These are phyloP conservation scores for Chrysina gloriosa DNA, from an alignment of 2,888 invertebrate genomes.

Conservation along the genomic window DNA sequence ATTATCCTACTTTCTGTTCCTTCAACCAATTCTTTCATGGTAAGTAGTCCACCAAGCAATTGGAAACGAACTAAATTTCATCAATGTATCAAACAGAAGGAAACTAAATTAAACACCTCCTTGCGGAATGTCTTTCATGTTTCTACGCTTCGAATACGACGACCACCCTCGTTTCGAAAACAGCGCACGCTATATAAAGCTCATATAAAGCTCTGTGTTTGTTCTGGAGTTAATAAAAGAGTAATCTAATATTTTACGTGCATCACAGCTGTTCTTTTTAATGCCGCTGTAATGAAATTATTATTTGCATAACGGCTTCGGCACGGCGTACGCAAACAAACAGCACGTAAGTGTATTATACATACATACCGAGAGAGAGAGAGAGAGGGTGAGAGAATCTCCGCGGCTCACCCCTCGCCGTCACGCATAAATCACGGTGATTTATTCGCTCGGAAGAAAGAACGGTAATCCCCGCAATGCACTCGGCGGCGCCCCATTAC, in stretches of 20 bases:
- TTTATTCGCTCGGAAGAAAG: conserved; percentile 52
- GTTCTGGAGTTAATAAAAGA: conserved; percentile 49
- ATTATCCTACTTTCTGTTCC: too few relatives aligned
- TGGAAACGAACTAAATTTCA: too few relatives aligned
- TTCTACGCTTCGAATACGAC: neutral
- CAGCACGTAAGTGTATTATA: too few relatives aligned
- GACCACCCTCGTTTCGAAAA: neutral
- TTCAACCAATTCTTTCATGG: too few relatives aligned
- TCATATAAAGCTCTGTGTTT: neutral
- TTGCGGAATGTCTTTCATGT: too few relatives aligned
- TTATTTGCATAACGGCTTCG: conserved; percentile 56
- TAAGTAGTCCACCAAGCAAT: too few relatives aligned
- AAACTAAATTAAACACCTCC: too few relatives aligned
- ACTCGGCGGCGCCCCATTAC: too few relatives aligned
- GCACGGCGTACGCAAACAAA: too few relatives aligned
- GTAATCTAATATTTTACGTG: conserved; percentile 52
- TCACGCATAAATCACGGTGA: conserved; percentile 55
- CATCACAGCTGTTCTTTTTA: conserved; percentile 56
- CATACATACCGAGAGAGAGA: too few relatives aligned
- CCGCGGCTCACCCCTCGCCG: conserved; percentile 52
- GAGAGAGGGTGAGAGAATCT: neutral
- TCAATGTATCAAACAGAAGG: too few relatives aligned
- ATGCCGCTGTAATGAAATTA: conserved; percentile 57
- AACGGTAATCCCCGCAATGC: conserved; percentile 55
- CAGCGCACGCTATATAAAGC: neutral